Base-by-base conservation (phyloP, 37 sponge, comb jelly and placozoan species). In the Beroe ovata region DNA sequence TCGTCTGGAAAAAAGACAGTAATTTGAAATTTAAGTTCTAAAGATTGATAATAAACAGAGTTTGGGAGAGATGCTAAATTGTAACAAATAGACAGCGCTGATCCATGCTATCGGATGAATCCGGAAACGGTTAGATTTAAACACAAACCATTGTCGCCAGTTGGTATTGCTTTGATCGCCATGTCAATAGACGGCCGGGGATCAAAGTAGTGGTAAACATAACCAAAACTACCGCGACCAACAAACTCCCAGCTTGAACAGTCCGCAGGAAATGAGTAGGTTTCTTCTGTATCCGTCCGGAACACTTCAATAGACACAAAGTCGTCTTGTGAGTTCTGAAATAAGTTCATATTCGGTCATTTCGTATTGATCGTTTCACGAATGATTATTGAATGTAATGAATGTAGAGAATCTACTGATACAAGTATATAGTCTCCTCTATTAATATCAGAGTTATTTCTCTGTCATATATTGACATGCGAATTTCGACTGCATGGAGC, bases 321-420 rank as follows among this genome's bases (percentile, higher is more conserved):
- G 35, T 66, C 69, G 25, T 66, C 69, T 66, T 66, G 69, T 2
- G 69, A 66, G 16, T 37, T 30, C 69, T 66, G 69, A 66, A 33
- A 14, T 18, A 47, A 47, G 54, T 47, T 47, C 54, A 11, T 16
- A n/a, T n/a, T n/a, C n/a, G n/a, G n/a, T n/a, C n/a, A n/a, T n/a
- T n/a, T n/a, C n/a, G n/a, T n/a, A n/a, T n/a, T n/a, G n/a, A n/a
- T n/a, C n/a, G n/a, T n/a, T n/a, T n/a, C n/a, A n/a, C n/a, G n/a
- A n/a, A 47, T 47, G 54, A 47, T 47, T 47, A 47, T 11, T 16
- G 54, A 16, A 11, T 47, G 6, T 47, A 47, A 47, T 47, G 11
- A 47, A 47, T 47, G 54, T 47, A n/a, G n/a, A n/a, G n/a, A n/a
- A n/a, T n/a, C n/a, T n/a, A n/a, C n/a, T n/a, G n/a, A n/a, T n/a